These are phyloP conservation scores for Stomatorhinus walkeri DNA, from an alignment of 2,797 vertebrate species.

Conservation along the genomic window DNA sequence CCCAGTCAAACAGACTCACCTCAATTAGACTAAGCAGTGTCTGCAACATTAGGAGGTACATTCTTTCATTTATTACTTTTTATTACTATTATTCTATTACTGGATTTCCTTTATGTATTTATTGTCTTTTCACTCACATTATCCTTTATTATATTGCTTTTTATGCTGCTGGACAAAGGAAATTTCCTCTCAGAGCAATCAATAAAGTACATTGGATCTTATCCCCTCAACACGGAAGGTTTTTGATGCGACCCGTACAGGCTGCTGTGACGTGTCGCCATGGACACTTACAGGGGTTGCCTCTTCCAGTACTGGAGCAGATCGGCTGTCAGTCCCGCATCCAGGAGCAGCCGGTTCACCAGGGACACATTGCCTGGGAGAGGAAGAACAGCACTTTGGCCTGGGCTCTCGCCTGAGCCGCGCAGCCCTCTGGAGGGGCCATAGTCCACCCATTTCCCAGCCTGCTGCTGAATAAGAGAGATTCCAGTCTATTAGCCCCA, in stretches of 20 bases:
- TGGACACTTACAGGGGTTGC: constrained; percentile 67
- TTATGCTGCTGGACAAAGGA: neutral
- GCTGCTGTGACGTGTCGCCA: neutral
- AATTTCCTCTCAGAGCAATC: neutral
- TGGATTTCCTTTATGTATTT: neutral
- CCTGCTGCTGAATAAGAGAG: too few species aligned
- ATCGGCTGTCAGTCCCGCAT: constrained; percentile 84
- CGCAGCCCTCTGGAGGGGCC: neutral
- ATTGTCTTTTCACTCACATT: neutral
- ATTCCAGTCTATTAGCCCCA: neutral
- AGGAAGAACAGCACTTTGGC: neutral
- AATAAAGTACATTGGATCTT: neutral
- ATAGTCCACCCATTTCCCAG: neutral
- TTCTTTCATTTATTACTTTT: neutral
- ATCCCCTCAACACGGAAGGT: neutral
- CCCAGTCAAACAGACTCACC: neutral
- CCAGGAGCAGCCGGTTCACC: constrained; percentile 79
- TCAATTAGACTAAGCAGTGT: neutral
- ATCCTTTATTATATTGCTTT: neutral
- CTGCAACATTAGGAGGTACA: neutral
- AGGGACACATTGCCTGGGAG: constrained; percentile 56
- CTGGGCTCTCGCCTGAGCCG: neutral
- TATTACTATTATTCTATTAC: neutral
- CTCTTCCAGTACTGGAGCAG: constrained; percentile 78
- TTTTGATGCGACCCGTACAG: neutral